Base-by-base conservation (phyloP, 2,888 invertebrate genomes). In the Apamea sordens region DNA sequence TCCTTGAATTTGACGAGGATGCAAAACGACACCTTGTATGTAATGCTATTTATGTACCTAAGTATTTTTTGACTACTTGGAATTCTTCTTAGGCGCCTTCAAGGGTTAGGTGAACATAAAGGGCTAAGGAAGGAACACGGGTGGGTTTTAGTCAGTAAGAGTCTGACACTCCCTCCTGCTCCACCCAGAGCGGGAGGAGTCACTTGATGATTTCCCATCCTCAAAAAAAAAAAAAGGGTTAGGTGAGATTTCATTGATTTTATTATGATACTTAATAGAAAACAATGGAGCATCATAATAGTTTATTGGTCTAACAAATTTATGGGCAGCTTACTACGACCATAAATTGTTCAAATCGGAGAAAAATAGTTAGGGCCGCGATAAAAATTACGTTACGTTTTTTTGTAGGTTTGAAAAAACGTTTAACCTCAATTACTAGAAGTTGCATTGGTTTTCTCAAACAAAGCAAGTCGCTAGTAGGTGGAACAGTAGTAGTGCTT, bases 381-480 rank as follows among this genome's bases (percentile, higher is more conserved):
- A 63, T 28, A 63, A 28, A n/a, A n/a, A n/a, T n/a, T n/a, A 15
- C 8, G 8, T 28, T 63, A 41, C 5, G 28, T 18, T 41, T 18
- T 28, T n/a, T n/a, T 7, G 53, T 3, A 44, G 11, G 10, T 1
- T 24, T 65, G 1, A 50, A 21, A 61, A 79, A 76, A 70, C 41
- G 24, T 59, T 73, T 63, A 1, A 64, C 11, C 13, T 70, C 71
- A 56, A 24, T 68, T 72, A 64, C 21, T 41, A 24, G 36, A 5
- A 77, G 36, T 44, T 65, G 64, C 18, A 69, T 64, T 83, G 56
- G 53, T 84, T 85, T 64, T 47, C 24, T 41, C 2, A 73, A 77
- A 70, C 2, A 59, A 76, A 81, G 36, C n/a, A 24, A 56, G 4
- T 56, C 24, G 44, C 24, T 56, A 10, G 24, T 56, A 56, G 24